Percentiles rank a stretch among this genome's conserved stretches.
Conservation (phyloP, 2,888 invertebrate species). For the Ophonus ardosiacus region DNA sequence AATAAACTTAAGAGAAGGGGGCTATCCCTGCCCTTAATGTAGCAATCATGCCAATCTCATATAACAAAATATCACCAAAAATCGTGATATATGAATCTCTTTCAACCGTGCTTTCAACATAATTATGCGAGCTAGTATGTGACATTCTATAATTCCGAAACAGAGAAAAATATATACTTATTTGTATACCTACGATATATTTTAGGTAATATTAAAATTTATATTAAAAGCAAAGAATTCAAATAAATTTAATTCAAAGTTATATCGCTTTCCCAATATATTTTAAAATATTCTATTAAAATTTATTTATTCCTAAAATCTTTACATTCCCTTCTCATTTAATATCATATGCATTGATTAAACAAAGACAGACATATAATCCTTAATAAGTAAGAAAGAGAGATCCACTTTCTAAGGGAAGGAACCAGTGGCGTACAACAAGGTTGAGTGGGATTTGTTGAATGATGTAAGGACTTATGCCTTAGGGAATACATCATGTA, state of each 20-base stretch:
- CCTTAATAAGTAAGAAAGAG: background rate
- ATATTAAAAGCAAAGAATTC: background rate
- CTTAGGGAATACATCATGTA: background rate
- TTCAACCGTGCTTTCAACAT: too few species aligned
- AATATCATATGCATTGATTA: background rate
- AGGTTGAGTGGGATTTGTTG: background rate
- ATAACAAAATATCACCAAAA: too few species aligned
- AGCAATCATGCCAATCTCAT: too few species aligned
- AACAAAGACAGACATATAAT: background rate
- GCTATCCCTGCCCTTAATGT: too few species aligned
- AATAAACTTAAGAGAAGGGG: too few species aligned
- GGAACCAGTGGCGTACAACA: background rate
- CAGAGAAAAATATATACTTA: too few species aligned
- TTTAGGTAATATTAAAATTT: too few species aligned
- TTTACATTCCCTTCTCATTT: background rate
- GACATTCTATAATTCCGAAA: too few species aligned
- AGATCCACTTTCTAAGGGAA: background rate
- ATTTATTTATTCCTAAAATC: background rate
- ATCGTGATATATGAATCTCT: too few species aligned
- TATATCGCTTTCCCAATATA: background rate
- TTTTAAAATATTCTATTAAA: background rate
- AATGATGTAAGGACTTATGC: background rate
- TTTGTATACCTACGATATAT: too few species aligned
- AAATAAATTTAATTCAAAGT: background rate
- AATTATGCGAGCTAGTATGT: too few species aligned